A percentile compares a stretch with the other conserved stretches of the same genome.
Evolutionary conservation across 2,113 vertebrate genomes (phyloP).

Genomic region (Thunnus thynnus): DNA sequence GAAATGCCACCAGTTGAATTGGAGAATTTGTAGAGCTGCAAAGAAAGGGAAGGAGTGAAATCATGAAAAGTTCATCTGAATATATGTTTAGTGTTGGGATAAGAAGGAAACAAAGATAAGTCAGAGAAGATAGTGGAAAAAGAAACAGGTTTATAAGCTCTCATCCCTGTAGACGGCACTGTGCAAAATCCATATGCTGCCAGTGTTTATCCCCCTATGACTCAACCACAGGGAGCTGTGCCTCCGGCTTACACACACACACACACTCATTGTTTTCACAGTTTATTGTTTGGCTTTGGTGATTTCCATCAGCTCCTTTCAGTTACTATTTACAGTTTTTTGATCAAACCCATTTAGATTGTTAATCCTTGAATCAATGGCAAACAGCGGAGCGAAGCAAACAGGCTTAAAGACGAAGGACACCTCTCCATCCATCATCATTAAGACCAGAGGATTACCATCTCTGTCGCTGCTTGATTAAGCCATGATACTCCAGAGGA

Average conservation of each 20-base stretch:
- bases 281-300: conserved; percentile 45
- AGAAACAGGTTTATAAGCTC: conserved; percentile 1
- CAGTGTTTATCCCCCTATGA: conserved; percentile 49
- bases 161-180: neutral
- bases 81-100: neutral
- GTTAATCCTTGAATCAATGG: conserved; percentile 39
- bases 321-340: conserved; percentile 27
- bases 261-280: conserved; percentile 3
- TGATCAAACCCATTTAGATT: conserved; percentile 27
- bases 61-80: conserved; percentile 8
- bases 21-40: neutral
- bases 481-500: neutral
- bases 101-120: neutral
- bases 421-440: conserved; percentile 25
- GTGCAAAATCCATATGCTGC: conserved; percentile 46
- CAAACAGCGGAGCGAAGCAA: conserved; percentile 26
- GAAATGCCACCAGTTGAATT: conserved; percentile 40
- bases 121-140: neutral
- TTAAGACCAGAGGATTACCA: neutral
- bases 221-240: conserved; percentile 52
- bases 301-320: conserved; percentile 30
- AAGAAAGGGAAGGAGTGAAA: conserved; percentile 16
- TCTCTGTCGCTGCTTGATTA: conserved; percentile 7
- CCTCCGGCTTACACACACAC: neutral
- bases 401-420: conserved; percentile 30